phyloP scores from a whole-genome alignment of 2,888 invertebrate species.

The Caradrina clavipalpis region DNA sequence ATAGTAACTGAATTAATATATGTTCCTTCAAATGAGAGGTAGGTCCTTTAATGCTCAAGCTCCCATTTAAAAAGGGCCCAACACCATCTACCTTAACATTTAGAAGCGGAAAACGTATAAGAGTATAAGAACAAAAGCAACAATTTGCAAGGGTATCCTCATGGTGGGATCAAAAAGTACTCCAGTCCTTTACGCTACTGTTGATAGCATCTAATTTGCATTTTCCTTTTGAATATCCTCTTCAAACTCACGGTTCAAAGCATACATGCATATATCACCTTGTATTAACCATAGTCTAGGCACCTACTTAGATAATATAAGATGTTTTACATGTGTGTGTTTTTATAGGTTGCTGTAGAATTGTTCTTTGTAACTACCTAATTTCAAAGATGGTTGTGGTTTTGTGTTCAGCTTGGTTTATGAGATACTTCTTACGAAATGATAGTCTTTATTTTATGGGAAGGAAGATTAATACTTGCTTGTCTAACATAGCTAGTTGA shows the following conservation, averaged over 20 bases:
- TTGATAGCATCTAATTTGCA: conserved; percentile 59
- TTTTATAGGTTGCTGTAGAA: not conserved
- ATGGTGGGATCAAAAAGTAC: conserved; percentile 59
- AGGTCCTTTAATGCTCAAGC: not conserved
- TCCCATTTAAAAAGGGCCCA: not conserved
- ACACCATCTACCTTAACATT: not conserved
- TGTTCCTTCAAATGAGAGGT: too few relatives aligned
- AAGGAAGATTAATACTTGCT: too few relatives aligned
- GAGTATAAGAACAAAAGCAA: conserved; percentile 31
- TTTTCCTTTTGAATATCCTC: conserved; percentile 54
- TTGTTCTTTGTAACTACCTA: too few relatives aligned
- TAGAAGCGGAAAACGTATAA: conserved; percentile 1
- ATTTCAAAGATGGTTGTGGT: too few relatives aligned
- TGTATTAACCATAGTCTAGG: not conserved
- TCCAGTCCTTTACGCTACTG: conserved; percentile 40
- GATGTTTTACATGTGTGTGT: not conserved
- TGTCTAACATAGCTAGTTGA: too few relatives aligned
- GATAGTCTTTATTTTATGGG: too few relatives aligned
- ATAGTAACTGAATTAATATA: too few relatives aligned
- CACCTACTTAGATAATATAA: not conserved
- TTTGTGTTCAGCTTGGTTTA: too few relatives aligned
- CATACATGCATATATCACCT: not conserved
- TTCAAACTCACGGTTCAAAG: conserved; percentile 42
- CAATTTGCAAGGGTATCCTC: conserved; percentile 47
- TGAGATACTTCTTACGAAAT: too few relatives aligned